Percentiles rank a stretch among this genome's conserved stretches.
Evolutionary conservation across 1,140 invertebrate species (phyloP).

Genomic region (Brachionus koreanus): DNA sequence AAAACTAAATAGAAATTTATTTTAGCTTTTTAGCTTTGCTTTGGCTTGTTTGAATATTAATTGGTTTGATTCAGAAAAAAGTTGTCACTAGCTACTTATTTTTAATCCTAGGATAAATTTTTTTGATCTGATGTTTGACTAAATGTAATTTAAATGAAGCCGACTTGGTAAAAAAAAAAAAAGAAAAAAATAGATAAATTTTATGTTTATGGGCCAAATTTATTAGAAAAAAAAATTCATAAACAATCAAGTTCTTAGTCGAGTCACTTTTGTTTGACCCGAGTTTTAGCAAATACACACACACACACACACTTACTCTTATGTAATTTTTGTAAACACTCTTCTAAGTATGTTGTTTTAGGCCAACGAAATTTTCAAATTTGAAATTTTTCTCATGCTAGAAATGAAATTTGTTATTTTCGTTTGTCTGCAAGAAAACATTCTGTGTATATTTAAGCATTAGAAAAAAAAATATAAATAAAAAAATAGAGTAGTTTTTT

Average conservation of each 20-base stretch:
- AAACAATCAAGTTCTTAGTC: not conserved
- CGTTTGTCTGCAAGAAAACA: no score
- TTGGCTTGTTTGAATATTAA: not conserved
- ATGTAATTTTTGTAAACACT: not conserved
- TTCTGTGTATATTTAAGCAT: not conserved
- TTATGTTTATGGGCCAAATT: not conserved
- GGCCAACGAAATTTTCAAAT: no score
- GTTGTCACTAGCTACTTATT: no score
- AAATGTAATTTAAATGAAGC: not conserved
- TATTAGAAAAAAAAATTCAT: not conserved
- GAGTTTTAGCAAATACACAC: not conserved
- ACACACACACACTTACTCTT: not conserved
- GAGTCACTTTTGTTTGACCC: not conserved
- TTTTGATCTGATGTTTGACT: not conserved
- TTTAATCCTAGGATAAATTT: no score
- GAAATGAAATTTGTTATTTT: no score
- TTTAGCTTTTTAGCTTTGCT: not conserved
- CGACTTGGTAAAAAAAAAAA: no score
- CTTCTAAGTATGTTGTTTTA: no score
- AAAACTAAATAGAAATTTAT: not conserved
- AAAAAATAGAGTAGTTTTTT: no score
- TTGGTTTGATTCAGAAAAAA: no score
- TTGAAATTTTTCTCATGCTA: no score
- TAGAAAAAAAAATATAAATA: not conserved
- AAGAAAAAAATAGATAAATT: no score